Evolutionary conservation across 2,797 vertebrate species (phyloP).

Genomic region (Zenarchopterus dispar): DNA sequence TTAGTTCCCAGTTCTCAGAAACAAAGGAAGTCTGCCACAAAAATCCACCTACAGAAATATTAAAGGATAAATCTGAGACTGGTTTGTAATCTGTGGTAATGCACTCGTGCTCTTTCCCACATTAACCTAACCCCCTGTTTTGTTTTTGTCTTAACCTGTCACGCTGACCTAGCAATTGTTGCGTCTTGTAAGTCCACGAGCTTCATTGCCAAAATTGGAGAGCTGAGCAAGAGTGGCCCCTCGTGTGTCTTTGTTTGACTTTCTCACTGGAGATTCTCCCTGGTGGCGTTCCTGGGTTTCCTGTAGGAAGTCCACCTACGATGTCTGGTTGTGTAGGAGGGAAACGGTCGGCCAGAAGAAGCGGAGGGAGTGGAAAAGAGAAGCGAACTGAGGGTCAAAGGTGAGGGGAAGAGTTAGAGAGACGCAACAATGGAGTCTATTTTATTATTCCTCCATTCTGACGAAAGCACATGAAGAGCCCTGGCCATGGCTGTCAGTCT

Average conservation of each 20-base stretch:
- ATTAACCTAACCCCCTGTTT: conserved; percentile 12
- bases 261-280: conserved; percentile 64
- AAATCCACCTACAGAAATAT: conserved; percentile 60
- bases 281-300: conserved; percentile 55
- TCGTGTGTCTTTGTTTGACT: conserved; percentile 54
- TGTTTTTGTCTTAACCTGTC: conserved; percentile 50
- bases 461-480: too few species aligned
- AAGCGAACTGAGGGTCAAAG: conserved; percentile 33
- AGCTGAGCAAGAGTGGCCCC: conserved; percentile 38
- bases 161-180: conserved; percentile 26
- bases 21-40: conserved; percentile 39
- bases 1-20: conserved; percentile 38
- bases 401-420: conserved; percentile 23
- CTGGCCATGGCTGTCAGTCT: not conserved
- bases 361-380: conserved; percentile 11
- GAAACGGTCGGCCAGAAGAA: conserved; percentile 19
- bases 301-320: conserved; percentile 72
- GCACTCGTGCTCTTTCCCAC: conserved; percentile 30
- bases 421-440: conserved; percentile 17
- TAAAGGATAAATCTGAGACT: conserved; percentile 55
- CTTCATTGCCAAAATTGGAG: conserved; percentile 56
- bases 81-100: conserved; percentile 38
- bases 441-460: conserved; percentile 1
- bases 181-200: conserved; percentile 21
- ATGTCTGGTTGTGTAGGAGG: conserved; percentile 34